Conservation (phyloP, 2,797 vertebrate genomes). For the Pseudopleuronectes americanus region DNA sequence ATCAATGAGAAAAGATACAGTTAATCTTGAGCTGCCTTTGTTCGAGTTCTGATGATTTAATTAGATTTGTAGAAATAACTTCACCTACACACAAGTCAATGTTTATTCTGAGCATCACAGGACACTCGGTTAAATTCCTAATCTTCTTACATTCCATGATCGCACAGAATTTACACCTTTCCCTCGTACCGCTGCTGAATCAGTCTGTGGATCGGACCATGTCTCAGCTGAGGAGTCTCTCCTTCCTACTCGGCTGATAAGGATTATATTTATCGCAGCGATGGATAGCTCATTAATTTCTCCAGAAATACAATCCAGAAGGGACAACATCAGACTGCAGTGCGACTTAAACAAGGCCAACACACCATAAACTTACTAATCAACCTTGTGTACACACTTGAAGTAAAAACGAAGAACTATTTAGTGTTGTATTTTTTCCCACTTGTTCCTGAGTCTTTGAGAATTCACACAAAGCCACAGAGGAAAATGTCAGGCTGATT, state of each 20-base stretch:
- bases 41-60: slow-evolving; percentile 40
- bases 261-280: slow-evolving; percentile 54
- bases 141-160: slow-evolving; percentile 17
- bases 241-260: slow-evolving; percentile 37
- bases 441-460: slow-evolving; percentile 7
- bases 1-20: slow-evolving; percentile 25
- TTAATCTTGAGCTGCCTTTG: slow-evolving; percentile 46
- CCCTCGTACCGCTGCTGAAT: slow-evolving; percentile 10
- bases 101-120: slow-evolving; percentile 31
- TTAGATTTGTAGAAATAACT: slow-evolving; percentile 38
- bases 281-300: slow-evolving; percentile 64
- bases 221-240: slow-evolving; percentile 39
- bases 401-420: not conserved
- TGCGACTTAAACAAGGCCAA: slow-evolving; percentile 53
- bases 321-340: slow-evolving; percentile 37
- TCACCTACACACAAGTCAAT: slow-evolving; percentile 28
- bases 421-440: too few species aligned
- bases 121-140: slow-evolving; percentile 22
- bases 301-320: slow-evolving; percentile 56
- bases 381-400: slow-evolving; percentile 27
- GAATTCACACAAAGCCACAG: slow-evolving; percentile 57
- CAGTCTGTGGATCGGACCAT: slow-evolving; percentile 10
- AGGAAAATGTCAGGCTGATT: slow-evolving; percentile 75
- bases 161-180: slow-evolving; percentile 24
- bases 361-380: slow-evolving; percentile 57